Evolutionary conservation across 2,888 invertebrate species (phyloP).

Genomic region (Xanthostigma xanthostigma): DNA sequence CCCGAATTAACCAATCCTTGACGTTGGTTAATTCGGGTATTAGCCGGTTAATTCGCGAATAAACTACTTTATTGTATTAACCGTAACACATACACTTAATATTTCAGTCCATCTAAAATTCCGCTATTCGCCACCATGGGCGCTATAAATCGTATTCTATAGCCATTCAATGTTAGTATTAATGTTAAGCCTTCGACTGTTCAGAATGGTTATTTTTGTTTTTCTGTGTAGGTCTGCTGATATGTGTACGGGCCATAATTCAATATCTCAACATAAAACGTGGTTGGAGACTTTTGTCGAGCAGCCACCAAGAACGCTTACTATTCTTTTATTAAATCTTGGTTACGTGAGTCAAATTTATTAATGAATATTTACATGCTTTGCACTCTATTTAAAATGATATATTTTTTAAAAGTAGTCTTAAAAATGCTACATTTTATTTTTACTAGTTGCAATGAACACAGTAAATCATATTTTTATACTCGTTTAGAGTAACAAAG

Average conservation of each 20-base stretch:
- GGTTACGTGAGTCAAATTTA: neutral
- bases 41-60: too few relatives aligned
- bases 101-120: neutral
- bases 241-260: conserved; percentile 73
- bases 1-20: too few relatives aligned
- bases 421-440: too few relatives aligned
- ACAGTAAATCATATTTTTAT: too few relatives aligned
- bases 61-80: too few relatives aligned
- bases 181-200: neutral
- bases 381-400: neutral
- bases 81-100: too few relatives aligned
- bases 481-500: too few relatives aligned
- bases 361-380: neutral
- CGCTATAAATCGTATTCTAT: too few relatives aligned
- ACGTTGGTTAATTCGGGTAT: too few relatives aligned
- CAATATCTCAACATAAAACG: conserved; percentile 82
- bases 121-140: neutral
- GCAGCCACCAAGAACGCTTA: conserved; percentile 73
- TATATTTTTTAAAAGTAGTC: too few relatives aligned
- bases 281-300: conserved; percentile 74
- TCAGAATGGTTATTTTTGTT: conserved; percentile 5
- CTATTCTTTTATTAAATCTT: conserved; percentile 64
- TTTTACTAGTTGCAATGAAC: too few relatives aligned
- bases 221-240: conserved; percentile 52
- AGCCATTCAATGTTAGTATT: neutral